Conservation (phyloP, 2,888 invertebrate genomes). For the Leptopilina drosophilae region DNA sequence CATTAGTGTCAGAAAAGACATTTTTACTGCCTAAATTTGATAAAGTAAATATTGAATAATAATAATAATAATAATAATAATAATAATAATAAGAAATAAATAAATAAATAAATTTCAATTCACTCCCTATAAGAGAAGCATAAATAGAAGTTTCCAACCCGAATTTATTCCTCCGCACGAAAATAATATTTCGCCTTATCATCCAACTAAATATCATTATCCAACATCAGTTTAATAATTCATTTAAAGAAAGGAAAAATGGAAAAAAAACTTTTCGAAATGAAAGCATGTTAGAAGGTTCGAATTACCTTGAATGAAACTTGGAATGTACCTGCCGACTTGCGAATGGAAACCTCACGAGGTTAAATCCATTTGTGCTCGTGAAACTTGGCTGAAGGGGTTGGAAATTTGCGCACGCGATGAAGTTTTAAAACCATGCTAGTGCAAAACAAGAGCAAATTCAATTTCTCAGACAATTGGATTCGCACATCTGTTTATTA, state of each 20-base stretch:
- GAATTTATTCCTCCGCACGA: too few relatives aligned
- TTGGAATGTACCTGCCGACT: conserved; percentile 2
- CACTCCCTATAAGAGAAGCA: too few relatives aligned
- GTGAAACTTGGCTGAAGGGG: conserved; percentile 45
- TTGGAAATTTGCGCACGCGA: conserved; percentile 38
- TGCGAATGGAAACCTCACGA: conserved; percentile 48
- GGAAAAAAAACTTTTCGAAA: not conserved
- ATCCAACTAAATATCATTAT: too few relatives aligned
- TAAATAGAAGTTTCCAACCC: too few relatives aligned
- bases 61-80: too few relatives aligned
- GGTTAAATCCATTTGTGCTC: conserved; percentile 49
- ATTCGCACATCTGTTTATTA: conserved; percentile 28
- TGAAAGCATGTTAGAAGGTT: not conserved
- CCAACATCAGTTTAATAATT: not conserved
- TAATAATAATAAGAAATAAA: too few relatives aligned
- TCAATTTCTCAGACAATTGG: conserved; percentile 37
- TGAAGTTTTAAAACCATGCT: conserved; percentile 34
- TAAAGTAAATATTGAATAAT: too few relatives aligned
- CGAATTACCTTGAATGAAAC: conserved; percentile 25
- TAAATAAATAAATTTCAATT: too few relatives aligned
- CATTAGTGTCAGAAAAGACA: too few relatives aligned
- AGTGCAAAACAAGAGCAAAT: conserved; percentile 39
- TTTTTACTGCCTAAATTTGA: too few relatives aligned
- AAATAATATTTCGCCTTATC: too few relatives aligned
- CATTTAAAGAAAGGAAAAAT: not conserved